Conservation (phyloP, 2,888 invertebrate genomes). For the Meiosimyza platycephala region DNA sequence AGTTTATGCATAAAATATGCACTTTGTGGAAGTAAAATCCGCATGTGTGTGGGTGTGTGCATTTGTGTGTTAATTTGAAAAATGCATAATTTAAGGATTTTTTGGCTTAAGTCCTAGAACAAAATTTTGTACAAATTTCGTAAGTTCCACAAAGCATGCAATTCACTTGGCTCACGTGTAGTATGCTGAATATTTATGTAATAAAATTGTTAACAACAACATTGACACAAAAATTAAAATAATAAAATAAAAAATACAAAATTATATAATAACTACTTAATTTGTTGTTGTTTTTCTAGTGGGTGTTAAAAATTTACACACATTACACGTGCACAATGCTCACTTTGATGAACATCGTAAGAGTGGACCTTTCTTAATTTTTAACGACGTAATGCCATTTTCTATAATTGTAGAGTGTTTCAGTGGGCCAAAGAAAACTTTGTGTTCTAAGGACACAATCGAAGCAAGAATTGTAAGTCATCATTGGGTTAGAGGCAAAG, state of each 20-base stretch:
- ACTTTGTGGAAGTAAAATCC: neutral
- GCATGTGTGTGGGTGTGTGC: neutral
- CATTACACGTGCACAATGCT: neutral
- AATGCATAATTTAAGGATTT: conserved; percentile 58
- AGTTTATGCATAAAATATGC: conserved; percentile 20
- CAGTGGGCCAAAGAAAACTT: no score
- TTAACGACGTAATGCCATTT: no score
- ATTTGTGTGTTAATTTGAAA: conserved; percentile 39
- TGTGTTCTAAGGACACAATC: no score
- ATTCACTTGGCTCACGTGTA: conserved; percentile 19
- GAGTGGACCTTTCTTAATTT: no score
- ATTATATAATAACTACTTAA: conserved; percentile 63
- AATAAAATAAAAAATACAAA: conserved; percentile 56
- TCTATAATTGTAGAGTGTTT: no score
- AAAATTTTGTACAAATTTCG: conserved; percentile 30
- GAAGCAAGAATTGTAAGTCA: no score
- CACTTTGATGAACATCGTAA: neutral
- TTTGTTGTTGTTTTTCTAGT: conserved; percentile 44
- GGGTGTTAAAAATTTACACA: no score
- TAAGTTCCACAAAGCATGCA: conserved; percentile 17
- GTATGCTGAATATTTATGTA: conserved; percentile 20
- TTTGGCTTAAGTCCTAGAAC: conserved; percentile 1
- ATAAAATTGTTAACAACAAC: conserved; percentile 37
- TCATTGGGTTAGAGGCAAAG: no score
- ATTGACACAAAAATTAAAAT: neutral